Evolutionary conservation across 37 sponge, comb jelly and placozoan genomes (phyloP), one percentile per base, ranked within the genome.

Genomic region (Chondrilla cf. caribensis): DNA sequence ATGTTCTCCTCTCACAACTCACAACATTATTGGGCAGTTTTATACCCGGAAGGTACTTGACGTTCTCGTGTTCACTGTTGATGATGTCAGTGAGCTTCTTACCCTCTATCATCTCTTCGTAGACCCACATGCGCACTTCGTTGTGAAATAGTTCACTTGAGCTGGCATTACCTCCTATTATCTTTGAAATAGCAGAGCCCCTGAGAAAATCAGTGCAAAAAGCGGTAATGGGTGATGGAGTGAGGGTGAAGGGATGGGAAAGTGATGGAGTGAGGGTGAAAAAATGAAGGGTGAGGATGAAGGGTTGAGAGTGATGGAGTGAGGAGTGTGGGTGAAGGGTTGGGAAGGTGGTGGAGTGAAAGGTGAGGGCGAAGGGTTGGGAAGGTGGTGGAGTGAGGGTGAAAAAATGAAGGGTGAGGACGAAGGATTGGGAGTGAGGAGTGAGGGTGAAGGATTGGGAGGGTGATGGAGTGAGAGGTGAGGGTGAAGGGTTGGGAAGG

Each of bases 91-190:
- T 86, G 60, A 98, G 84, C 59, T 98, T 95, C 83, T 82, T 87
- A 1, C 94, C 98, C 57, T 93, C 86, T 33, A 95, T 82, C 80
- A 90, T 83, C 82, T 98, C 98, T 55, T 95, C 94, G 77, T 80
- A 98, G 54, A 98, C 98, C 92, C 94, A 98, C 98, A 98, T 98
- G 38, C 60, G 38, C 2, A 98, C 92, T 54, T 84, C 84, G 3
- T 79, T n/a, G 6, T 86, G 64, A 62, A 93, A 96, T 19, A 58
- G 62, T 1, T 66, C 72, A 25, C 28, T 37, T 43, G 78, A 78
- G 80, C 28, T 65, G 26, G 86, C 92, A 76, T 93, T 98, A 22
- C 39, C 36, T 9, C 96, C 98, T 35, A 98, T 84, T 35, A 98
- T 98, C 65, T 84, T 87, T 26, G 94, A 89, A 6, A 98, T 93